phyloP scores from a whole-genome alignment of 2,888 invertebrate species.

The Magallana nippona region DNA sequence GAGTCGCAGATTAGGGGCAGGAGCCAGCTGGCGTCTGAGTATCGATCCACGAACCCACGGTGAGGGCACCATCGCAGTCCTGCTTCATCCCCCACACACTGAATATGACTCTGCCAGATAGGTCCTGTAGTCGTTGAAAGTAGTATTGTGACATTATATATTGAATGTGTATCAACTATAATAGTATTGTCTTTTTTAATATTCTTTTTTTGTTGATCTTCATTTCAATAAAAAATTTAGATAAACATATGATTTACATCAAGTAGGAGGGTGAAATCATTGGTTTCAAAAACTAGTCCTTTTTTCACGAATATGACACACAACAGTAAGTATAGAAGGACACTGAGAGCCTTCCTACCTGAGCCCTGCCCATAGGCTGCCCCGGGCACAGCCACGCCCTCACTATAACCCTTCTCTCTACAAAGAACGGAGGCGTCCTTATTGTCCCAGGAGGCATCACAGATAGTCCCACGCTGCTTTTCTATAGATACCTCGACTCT shows the following conservation, averaged over 20 bases:
- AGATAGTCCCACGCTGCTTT: conserved; percentile 86
- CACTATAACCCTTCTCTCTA: conserved; percentile 66
- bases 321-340: no score
- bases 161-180: no score
- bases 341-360: conserved; percentile 50
- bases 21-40: conserved; percentile 57
- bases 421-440: conserved; percentile 84
- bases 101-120: conserved; percentile 73
- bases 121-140: conserved; percentile 47
- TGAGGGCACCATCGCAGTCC: conserved; percentile 68
- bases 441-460: conserved; percentile 88
- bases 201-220: no score
- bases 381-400: conserved; percentile 61
- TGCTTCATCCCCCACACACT: conserved; percentile 67
- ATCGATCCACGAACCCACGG: conserved; percentile 64
- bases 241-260: no score
- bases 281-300: no score
- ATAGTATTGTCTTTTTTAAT: no score
- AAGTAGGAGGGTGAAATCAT: no score
- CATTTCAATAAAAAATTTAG: no score
- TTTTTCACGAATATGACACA: no score
- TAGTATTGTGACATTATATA: neutral
- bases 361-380: conserved; percentile 65
- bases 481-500: conserved; percentile 85
- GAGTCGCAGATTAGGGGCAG: conserved; percentile 62